phyloP scores from a whole-genome alignment of 2,888 invertebrate species.

The Pollenia griseotomentosa region DNA sequence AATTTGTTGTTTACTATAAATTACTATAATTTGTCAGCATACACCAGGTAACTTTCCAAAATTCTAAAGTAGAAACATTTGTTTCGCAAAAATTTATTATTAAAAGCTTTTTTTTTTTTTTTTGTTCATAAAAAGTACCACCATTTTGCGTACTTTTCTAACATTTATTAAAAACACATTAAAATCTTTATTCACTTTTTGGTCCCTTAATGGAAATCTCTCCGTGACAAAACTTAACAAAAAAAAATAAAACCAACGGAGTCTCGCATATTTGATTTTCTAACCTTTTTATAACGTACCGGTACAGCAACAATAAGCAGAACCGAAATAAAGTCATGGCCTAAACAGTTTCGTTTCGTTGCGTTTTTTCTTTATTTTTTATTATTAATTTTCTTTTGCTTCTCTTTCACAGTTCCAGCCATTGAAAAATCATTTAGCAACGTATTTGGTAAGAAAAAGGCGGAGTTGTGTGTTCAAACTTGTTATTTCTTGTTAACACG shows the following conservation, averaged over 20 bases:
- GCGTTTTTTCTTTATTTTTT: neutral
- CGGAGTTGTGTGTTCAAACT: slow-evolving; percentile 65
- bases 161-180: too few species aligned
- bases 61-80: too few species aligned
- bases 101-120: too few species aligned
- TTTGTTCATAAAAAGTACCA: too few species aligned
- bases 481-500: slow-evolving; percentile 66
- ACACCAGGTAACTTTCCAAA: too few species aligned
- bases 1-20: too few species aligned
- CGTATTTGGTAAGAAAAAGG: slow-evolving; percentile 54
- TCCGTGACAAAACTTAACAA: slow-evolving; percentile 7
- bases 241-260: neutral
- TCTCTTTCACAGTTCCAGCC: slow-evolving; percentile 46
- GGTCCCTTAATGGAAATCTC: neutral
- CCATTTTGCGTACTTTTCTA: too few species aligned
- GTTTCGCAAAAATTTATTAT: too few species aligned
- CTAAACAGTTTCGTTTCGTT: slow-evolving; percentile 46
- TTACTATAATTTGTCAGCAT: too few species aligned
- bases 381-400: neutral
- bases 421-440: slow-evolving; percentile 58
- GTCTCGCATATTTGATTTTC: slow-evolving; percentile 38
- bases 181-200: slow-evolving; percentile 13
- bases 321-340: slow-evolving; percentile 63
- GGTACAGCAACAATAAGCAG: slow-evolving; percentile 29
- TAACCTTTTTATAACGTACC: slow-evolving; percentile 43